Evolutionary conservation across 2,797 vertebrate genomes (phyloP), one percentile per base, ranked within the genome.

Genomic region (Eleutherodactylus coqui): DNA sequence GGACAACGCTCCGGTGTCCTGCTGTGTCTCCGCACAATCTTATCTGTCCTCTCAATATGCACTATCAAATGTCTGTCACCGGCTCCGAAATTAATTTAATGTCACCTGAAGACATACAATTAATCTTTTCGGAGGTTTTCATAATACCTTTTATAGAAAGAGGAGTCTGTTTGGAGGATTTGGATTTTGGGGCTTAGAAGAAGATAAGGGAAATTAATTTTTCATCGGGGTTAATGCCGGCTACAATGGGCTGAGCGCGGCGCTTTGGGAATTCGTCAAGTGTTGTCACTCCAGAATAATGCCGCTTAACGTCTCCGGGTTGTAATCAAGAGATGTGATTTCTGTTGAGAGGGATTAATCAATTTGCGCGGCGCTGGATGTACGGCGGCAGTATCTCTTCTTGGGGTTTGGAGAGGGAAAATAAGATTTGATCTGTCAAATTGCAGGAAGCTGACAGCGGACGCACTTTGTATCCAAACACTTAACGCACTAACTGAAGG

Each of bases 171-270:
- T 97, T 96, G 95, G 96, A 93, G 96, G 97, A 97, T 96, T 98
- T 98, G 96, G 96, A 96, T 97, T 98, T 98, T 94, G 92, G 93
- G 94, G 96, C 97, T 99, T 97, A 97, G 95, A 93, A 91, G 93
- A 94, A 95, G 98, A 99, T 99, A 99, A 98, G 97, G 96, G 95
- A 97, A 99, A 98, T 98, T 97, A 98, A 98, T 98, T 97, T 98
- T 99, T 98, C 96, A 98, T 97, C 96, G 94, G 94, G 96, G 95
- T 96, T 97, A 97, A 97, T 96, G 95, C 96, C 96, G 96, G 95
- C 92, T 95, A 97, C 96, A 98, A 98, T 94, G 96, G 96, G 94
- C 93, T 91, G 94, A 91, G 93, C 91, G 92, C 93, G 92, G 93
- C 89, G 92, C 91, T 92, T 93, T 93, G 95, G 96, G 96, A 95